Evolutionary conservation across 2,113 vertebrate genomes (phyloP).

Genomic region (Pantherophis guttatus): DNA sequence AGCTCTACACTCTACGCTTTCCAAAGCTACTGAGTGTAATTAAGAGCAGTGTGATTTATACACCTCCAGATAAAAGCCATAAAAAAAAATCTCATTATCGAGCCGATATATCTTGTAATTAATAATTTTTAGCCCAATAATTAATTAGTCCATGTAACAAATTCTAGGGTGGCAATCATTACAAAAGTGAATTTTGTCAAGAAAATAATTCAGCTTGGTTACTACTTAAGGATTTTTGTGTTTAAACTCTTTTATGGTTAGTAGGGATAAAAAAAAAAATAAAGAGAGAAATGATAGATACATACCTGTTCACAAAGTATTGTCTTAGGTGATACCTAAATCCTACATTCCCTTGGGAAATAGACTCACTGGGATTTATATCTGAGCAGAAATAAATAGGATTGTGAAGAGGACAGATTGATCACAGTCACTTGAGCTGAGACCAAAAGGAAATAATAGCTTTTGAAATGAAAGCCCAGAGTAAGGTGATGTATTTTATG

Average conservation of each 20-base stretch:
- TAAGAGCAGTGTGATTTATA: background rate
- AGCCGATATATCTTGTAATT: background rate
- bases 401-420: background rate
- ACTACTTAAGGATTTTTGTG: background rate
- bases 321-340: background rate
- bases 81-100: constrained; percentile 14
- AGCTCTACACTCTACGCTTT: background rate
- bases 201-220: background rate
- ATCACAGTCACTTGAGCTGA: background rate
- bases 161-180: background rate
- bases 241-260: background rate
- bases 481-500: background rate
- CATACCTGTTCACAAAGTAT: background rate
- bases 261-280: background rate
- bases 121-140: constrained; percentile 16
- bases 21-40: background rate
- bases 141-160: constrained; percentile 13
- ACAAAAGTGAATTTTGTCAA: background rate
- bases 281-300: background rate
- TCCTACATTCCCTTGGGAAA: background rate
- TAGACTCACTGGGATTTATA: background rate
- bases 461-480: background rate
- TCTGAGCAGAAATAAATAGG: background rate
- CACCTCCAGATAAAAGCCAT: constrained; percentile 21
- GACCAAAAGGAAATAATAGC: background rate